A percentile compares a stretch with the other conserved stretches of the same genome.
Evolutionary conservation across 2,113 vertebrate genomes (phyloP).

Genomic region (Plecotus auritus): DNA sequence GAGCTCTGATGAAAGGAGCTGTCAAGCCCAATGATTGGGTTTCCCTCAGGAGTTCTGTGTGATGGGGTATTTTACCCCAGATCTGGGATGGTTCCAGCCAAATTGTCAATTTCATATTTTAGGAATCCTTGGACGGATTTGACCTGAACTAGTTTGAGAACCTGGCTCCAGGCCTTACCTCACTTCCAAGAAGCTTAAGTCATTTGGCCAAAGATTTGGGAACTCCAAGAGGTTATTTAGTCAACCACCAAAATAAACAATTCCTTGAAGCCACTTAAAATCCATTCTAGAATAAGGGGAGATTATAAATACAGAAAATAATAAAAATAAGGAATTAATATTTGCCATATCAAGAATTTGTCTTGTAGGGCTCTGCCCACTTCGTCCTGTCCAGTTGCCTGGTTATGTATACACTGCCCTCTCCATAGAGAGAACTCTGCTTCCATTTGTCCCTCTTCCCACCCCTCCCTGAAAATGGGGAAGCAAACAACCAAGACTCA

Average conservation of each 20-base stretch:
- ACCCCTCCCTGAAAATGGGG: neutral
- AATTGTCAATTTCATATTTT: neutral
- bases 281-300: neutral
- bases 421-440: neutral
- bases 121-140: neutral
- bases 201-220: neutral
- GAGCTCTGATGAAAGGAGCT: neutral
- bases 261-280: neutral
- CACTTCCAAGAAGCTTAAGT: neutral
- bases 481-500: neutral
- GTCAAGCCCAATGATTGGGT: neutral
- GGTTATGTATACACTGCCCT: neutral
- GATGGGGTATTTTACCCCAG: neutral
- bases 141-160: neutral
- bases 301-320: conserved; percentile 12
- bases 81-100: neutral
- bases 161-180: neutral
- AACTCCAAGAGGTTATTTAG: neutral
- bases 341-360: neutral
- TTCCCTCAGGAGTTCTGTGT: neutral
- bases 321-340: neutral
- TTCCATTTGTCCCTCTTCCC: neutral
- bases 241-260: conserved; percentile 13
- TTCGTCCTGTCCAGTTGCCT: neutral
- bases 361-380: neutral